Evolutionary conservation across 2,797 vertebrate species (phyloP).

Genomic region (Spinus pinus): DNA sequence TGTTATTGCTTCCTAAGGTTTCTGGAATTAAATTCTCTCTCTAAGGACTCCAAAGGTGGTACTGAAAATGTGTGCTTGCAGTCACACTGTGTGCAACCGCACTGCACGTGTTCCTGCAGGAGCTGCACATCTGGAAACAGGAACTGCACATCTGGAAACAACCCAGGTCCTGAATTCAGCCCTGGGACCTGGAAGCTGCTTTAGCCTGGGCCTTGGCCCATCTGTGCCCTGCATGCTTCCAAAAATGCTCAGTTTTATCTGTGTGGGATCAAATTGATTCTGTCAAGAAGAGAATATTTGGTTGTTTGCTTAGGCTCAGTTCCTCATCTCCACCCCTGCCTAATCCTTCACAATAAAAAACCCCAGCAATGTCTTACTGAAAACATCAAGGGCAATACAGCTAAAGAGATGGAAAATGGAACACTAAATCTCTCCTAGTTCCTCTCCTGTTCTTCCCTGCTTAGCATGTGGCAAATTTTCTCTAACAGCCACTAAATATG

Average conservation of each 20-base stretch:
- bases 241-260: neutral
- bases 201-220: neutral
- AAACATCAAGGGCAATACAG: neutral
- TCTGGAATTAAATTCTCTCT: constrained; percentile 21
- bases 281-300: neutral
- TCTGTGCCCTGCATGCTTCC: neutral
- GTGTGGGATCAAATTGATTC: neutral
- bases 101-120: neutral
- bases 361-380: neutral
- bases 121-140: neutral
- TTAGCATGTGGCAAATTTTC: constrained; percentile 12
- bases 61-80: neutral
- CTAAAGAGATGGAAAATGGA: neutral
- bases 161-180: neutral
- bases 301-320: neutral
- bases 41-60: accelerated
- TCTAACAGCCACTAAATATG: neutral
- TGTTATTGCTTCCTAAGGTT: constrained; percentile 24
- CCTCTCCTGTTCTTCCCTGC: neutral
- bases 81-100: neutral
- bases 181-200: neutral
- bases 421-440: neutral
- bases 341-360: neutral
- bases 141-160: neutral
- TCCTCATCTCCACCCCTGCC: neutral